Conservation (phyloP, 2,888 invertebrate genomes). For the Pemphredon lugubris region DNA sequence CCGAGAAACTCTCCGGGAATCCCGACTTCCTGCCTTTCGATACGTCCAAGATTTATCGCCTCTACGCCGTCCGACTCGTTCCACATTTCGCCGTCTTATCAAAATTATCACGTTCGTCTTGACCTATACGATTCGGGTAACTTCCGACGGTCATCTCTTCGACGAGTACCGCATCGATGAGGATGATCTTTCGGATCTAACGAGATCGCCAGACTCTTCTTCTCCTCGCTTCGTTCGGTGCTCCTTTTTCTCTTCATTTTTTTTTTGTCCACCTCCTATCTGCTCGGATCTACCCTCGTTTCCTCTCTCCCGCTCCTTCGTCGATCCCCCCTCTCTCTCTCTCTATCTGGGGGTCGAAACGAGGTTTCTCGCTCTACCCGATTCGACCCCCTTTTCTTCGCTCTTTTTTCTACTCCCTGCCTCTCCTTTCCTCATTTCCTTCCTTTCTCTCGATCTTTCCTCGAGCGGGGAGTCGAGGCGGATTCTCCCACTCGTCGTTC, state of each 20-base stretch:
- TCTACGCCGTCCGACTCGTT: conserved; percentile 12
- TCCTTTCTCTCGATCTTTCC: too few relatives aligned
- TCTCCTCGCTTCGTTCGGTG: neutral
- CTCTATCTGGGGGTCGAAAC: too few relatives aligned
- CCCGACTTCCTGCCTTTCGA: neutral
- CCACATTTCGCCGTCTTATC: conserved; percentile 27
- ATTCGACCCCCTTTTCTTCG: too few relatives aligned
- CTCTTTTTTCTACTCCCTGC: too few relatives aligned
- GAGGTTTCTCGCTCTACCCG: too few relatives aligned
- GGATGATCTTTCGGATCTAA: conserved; percentile 14
- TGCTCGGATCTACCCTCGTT: conserved; percentile 6
- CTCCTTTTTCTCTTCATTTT: neutral
- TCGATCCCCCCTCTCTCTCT: neutral
- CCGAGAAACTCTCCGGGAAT: too few relatives aligned
- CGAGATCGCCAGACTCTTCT: conserved; percentile 27
- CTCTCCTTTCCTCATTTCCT: too few relatives aligned
- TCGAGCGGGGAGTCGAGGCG: too few relatives aligned
- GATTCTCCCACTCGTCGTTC: neutral
- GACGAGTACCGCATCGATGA: conserved; percentile 17
- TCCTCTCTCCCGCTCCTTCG: conserved; percentile 4
- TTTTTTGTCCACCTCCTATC: conserved; percentile 3
- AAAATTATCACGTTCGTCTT: conserved; percentile 39
- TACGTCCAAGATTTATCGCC: conserved; percentile 25
- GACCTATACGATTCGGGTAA: conserved; percentile 22
- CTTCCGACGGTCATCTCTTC: conserved; percentile 31